A percentile compares a stretch with the other conserved stretches of the same genome.
Conservation (phyloP, 2,888 invertebrate species). For the Diaprepes abbreviatus region DNA sequence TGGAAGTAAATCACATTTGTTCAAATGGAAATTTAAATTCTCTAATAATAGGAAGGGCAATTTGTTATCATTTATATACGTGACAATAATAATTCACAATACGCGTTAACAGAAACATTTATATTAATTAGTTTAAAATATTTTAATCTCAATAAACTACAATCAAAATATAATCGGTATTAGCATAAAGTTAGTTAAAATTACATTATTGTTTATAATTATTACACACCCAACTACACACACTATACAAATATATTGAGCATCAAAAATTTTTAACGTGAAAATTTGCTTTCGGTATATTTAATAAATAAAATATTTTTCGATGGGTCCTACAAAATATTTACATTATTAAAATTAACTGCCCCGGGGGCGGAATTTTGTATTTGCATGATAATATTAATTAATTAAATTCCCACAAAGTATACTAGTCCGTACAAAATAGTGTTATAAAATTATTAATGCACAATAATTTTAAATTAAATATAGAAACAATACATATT, state of each 20-base stretch:
- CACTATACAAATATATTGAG: too few relatives aligned
- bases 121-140: constrained; percentile 10
- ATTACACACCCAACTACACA: too few relatives aligned
- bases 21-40: too few relatives aligned
- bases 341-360: constrained; percentile 8
- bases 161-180: background rate
- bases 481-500: too few relatives aligned
- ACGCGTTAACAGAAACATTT: background rate
- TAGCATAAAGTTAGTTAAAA: background rate
- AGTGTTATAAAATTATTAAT: background rate
- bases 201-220: background rate
- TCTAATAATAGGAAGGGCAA: too few relatives aligned
- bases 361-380: constrained; percentile 16
- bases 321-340: background rate
- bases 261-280: too few relatives aligned
- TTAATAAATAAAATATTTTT: background rate
- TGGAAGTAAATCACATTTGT: too few relatives aligned
- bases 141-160: background rate
- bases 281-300: constrained; percentile 4
- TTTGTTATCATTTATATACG: too few relatives aligned
- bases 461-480: too few relatives aligned
- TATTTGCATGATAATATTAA: constrained; percentile 26
- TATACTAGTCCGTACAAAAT: background rate
- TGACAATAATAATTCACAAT: background rate
- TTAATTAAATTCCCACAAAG: constrained; percentile 23